Conservation (phyloP, 2,888 invertebrate species). For the Polyploca ridens region DNA sequence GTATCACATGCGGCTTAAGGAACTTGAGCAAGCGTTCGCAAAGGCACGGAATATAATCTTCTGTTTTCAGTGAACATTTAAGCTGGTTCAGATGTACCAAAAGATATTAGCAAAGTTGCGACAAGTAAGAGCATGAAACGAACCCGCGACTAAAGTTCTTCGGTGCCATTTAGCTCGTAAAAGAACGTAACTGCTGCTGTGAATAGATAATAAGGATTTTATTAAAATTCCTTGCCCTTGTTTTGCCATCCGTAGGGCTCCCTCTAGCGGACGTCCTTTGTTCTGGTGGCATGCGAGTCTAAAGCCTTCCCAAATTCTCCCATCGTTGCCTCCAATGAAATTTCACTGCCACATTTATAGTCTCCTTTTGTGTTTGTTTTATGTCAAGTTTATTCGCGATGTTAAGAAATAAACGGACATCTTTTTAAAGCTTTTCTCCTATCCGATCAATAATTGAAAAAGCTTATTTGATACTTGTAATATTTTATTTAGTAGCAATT, state of each 20-base stretch:
- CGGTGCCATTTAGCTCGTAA: conserved; percentile 71
- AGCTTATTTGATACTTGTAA: not conserved
- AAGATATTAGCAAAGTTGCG: conserved; percentile 70
- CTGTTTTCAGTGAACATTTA: conserved; percentile 58
- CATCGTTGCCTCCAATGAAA: conserved; percentile 61
- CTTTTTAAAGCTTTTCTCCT: conserved; percentile 36
- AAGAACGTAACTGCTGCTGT: conserved; percentile 75
- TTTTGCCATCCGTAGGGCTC: conserved; percentile 67
- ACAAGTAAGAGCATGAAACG: conserved; percentile 53
- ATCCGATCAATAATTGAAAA: conserved; percentile 36
- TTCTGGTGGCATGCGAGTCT: conserved; percentile 66
- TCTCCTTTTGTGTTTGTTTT: conserved; percentile 54
- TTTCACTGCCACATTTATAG: conserved; percentile 60
- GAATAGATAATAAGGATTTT: conserved; percentile 83
- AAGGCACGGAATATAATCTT: conserved; percentile 35
- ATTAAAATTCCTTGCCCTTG: conserved; percentile 82
- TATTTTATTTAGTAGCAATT: not conserved
- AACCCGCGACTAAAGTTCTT: conserved; percentile 61
- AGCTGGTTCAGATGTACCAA: conserved; percentile 54
- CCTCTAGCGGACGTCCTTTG: conserved; percentile 62
- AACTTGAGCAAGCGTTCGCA: conserved; percentile 4
- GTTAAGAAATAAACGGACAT: conserved; percentile 33
- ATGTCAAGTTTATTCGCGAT: conserved; percentile 45
- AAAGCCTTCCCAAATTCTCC: conserved; percentile 57
- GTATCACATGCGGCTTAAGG: conserved; percentile 18